A percentile compares a stretch with the other conserved stretches of the same genome.
Evolutionary conservation across 2,797 vertebrate genomes (phyloP).

Genomic region (Parotocinclus haroldoi): DNA sequence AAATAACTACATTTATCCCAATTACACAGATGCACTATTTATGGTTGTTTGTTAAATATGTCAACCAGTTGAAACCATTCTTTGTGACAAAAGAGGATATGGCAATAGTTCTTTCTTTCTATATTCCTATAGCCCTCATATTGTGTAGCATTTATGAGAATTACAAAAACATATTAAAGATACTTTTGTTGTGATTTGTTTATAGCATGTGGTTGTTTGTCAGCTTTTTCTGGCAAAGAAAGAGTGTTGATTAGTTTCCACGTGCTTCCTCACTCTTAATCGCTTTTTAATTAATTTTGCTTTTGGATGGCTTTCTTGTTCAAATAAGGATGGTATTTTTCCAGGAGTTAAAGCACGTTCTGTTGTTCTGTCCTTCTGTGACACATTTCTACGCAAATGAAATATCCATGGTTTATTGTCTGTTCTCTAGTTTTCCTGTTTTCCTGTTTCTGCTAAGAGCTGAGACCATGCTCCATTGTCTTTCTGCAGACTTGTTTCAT

Average conservation of each 20-base stretch:
- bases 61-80: too few relatives aligned
- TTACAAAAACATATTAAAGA: too few relatives aligned
- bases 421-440: conserved; percentile 25
- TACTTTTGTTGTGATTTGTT: too few relatives aligned
- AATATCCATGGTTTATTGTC: conserved; percentile 6
- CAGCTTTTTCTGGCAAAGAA: too few relatives aligned
- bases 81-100: too few relatives aligned
- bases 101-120: too few relatives aligned
- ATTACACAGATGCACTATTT: too few relatives aligned
- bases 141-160: too few relatives aligned
- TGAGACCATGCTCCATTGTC: conserved; percentile 62
- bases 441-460: conserved; percentile 46
- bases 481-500: conserved; percentile 66
- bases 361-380: conserved; percentile 17
- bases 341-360: conserved; percentile 8
- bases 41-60: too few relatives aligned
- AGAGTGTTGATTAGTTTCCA: conserved; percentile 8
- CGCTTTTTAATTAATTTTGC: conserved; percentile 14
- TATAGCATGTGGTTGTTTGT: too few relatives aligned
- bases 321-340: neutral
- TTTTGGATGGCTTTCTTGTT: conserved; percentile 1
- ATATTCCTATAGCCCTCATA: too few relatives aligned
- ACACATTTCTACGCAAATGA: conserved; percentile 14
- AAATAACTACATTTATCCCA: too few relatives aligned
- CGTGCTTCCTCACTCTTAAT: conserved; percentile 5